These are phyloP conservation scores for Furcula furcula DNA, from an alignment of 2,888 invertebrate species.

Conservation along the genomic window DNA sequence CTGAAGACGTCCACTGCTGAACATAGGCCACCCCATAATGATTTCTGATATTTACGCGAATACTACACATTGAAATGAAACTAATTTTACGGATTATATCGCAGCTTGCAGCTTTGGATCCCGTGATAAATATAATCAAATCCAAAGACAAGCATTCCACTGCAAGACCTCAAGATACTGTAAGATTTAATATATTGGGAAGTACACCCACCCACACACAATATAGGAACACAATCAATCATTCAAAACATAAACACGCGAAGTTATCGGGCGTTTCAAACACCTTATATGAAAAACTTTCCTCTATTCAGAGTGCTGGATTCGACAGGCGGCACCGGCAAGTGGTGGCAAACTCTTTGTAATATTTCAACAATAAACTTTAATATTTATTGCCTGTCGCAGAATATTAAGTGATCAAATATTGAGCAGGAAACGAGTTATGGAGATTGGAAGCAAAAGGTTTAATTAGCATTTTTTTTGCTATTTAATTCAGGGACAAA, in stretches of 20 bases:
- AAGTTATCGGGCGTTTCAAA: background rate
- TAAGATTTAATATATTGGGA: no score
- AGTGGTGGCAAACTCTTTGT: slow-evolving; percentile 22
- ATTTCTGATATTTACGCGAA: no score
- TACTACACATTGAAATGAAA: no score
- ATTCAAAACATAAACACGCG: background rate
- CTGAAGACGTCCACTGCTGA: no score
- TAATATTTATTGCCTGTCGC: slow-evolving; percentile 27
- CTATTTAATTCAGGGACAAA: no score
- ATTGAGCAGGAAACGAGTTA: slow-evolving; percentile 22
- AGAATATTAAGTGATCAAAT: slow-evolving; percentile 17
- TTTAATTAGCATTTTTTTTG: no score
- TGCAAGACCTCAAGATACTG: slow-evolving; percentile 2
- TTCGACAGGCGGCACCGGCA: slow-evolving; percentile 25
- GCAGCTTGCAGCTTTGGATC: no score
- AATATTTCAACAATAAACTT: slow-evolving; percentile 25
- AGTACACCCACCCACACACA: background rate
- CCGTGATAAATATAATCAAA: no score
- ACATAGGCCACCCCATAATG: no score
- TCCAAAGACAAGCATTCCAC: no score
- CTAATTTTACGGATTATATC: no score
- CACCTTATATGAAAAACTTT: background rate
- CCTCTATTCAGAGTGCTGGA: slow-evolving; percentile 17
- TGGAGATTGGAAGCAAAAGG: slow-evolving; percentile 28
- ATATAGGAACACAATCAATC: background rate